Evolutionary conservation across 2,797 vertebrate species (phyloP).

Genomic region (Crax fasciolata): DNA sequence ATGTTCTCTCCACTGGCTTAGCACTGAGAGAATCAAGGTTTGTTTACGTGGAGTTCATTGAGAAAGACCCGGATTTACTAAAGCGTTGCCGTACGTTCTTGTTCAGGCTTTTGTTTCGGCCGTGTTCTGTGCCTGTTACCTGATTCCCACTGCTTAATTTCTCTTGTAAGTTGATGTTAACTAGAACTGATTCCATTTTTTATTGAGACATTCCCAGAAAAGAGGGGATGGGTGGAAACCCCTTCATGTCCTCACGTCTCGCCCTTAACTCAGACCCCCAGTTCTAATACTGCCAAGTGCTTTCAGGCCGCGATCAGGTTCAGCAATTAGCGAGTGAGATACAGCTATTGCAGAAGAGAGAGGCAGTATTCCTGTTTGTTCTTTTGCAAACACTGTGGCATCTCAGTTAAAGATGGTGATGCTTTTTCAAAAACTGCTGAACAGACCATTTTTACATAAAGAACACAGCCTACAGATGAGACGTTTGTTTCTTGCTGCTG

Average conservation of each 20-base stretch:
- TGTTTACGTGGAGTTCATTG: neutral
- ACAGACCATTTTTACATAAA: constrained; percentile 40
- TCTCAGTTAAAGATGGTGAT: neutral
- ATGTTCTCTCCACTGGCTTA: neutral
- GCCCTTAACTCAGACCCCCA: neutral
- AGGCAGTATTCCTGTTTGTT: constrained; percentile 1
- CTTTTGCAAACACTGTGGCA: neutral
- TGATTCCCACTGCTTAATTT: neutral
- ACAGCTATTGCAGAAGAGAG: neutral
- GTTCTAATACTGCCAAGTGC: neutral
- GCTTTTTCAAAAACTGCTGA: constrained; percentile 35
- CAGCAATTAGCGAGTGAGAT: neutral
- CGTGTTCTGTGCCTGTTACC: neutral
- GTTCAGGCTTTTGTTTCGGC: neutral
- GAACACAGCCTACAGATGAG: constrained; percentile 34
- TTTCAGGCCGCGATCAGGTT: neutral
- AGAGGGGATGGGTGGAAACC: neutral
- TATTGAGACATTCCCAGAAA: neutral
- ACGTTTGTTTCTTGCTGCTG: constrained; percentile 32
- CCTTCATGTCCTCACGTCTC: neutral
- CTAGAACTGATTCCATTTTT: neutral
- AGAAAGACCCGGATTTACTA: neutral
- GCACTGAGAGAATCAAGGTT: neutral
- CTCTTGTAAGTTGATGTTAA: neutral
- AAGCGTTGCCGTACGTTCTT: neutral